A percentile compares a stretch with the other conserved stretches of the same genome.
Evolutionary conservation across 2,113 vertebrate species (phyloP).

Genomic region (Microtus montanus): DNA sequence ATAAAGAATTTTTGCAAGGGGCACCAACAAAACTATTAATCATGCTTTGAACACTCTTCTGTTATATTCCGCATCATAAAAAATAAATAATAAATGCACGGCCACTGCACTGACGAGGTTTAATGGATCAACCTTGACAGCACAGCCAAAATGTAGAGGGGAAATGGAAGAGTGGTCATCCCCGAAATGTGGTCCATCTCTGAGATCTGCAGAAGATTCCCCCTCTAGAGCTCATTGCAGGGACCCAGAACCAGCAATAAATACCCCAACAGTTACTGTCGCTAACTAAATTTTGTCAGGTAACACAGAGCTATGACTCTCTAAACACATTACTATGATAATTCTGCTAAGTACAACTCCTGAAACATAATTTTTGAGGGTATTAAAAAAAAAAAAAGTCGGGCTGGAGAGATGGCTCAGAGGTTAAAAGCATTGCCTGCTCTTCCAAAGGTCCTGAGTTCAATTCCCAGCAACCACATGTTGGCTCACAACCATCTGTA

Average conservation of each 20-base stretch:
- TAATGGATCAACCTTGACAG: neutral
- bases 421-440: too few relatives aligned
- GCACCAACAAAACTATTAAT: neutral
- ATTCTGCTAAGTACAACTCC: constrained; percentile 17
- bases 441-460: too few relatives aligned
- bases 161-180: neutral
- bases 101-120: neutral
- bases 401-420: too few relatives aligned
- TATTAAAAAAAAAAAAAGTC: neutral
- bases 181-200: neutral
- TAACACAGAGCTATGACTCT: neutral
- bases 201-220: neutral
- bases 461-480: too few relatives aligned
- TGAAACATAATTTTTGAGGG: constrained; percentile 29
- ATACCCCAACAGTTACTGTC: neutral
- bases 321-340: neutral
- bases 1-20: neutral
- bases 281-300: neutral
- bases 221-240: constrained; percentile 2
- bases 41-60: neutral
- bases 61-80: neutral
- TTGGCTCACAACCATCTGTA: too few relatives aligned
- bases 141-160: neutral
- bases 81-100: neutral
- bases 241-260: neutral